These are phyloP conservation scores for Mylabris sibirica DNA, from an alignment of 2,888 invertebrate genomes.

Conservation along the genomic window DNA sequence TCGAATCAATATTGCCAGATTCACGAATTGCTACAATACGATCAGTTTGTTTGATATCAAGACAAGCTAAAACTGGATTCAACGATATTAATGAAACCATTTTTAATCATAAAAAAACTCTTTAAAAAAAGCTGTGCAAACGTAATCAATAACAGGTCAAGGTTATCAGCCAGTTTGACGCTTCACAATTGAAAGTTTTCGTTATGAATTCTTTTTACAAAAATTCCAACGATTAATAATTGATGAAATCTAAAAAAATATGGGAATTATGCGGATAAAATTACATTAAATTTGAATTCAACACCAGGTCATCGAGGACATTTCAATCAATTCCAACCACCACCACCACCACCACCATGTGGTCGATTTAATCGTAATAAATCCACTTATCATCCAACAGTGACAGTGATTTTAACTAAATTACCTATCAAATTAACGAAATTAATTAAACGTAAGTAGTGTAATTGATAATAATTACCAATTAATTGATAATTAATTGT, in stretches of 20 bases:
- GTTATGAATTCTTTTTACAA: background rate
- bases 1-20: slow-evolving; percentile 74
- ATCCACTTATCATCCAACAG: background rate
- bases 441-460: slow-evolving; percentile 8
- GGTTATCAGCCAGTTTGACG: slow-evolving; percentile 4
- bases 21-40: slow-evolving; percentile 74
- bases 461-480: slow-evolving; percentile 9
- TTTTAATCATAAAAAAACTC: background rate
- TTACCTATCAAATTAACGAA: background rate
- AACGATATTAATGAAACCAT: slow-evolving; percentile 11
- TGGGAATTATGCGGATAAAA: background rate
- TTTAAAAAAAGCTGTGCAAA: background rate
- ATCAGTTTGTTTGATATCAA: slow-evolving; percentile 70
- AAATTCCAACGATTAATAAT: background rate
- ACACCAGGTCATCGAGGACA: background rate
- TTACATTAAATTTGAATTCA: background rate
- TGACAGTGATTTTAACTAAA: background rate
- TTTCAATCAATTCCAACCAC: background rate
- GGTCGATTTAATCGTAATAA: background rate
- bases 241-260: background rate
- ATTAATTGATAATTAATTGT: background rate
- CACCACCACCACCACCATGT: background rate
- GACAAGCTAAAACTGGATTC: slow-evolving; percentile 54
- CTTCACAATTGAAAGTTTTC: background rate
- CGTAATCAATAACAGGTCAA: slow-evolving; percentile 31